Evolutionary conservation across 2,113 vertebrate species (phyloP).

Genomic region (Strix uralensis): DNA sequence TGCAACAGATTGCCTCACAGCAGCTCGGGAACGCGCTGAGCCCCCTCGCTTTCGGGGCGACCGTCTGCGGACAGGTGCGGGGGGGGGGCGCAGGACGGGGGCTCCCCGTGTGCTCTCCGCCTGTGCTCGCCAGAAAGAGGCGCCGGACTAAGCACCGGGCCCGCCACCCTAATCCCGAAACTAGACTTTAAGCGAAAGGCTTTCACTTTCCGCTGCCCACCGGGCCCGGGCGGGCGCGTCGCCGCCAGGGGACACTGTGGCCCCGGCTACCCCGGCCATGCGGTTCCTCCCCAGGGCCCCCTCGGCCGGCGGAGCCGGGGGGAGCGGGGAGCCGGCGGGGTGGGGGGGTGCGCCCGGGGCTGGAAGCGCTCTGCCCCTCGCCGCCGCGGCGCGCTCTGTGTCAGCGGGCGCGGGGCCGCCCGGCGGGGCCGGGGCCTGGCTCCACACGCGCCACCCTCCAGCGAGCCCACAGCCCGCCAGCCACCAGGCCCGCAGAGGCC

Average conservation of each 20-base stretch:
- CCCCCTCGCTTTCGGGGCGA: too few species aligned
- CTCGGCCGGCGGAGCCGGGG: neutral
- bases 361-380: neutral
- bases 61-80: accelerated
- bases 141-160: accelerated
- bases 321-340: neutral
- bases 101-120: neutral
- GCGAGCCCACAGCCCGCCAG: too few species aligned
- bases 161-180: neutral
- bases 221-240: neutral
- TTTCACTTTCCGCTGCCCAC: neutral
- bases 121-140: accelerated
- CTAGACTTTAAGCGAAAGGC: neutral
- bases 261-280: neutral
- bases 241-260: conserved; percentile 19
- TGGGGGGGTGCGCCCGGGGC: neutral
- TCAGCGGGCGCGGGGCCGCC: too few species aligned
- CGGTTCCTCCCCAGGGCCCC: neutral
- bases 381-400: neutral
- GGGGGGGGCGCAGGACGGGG: neutral
- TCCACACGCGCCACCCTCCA: neutral
- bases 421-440: too few species aligned
- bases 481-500: too few species aligned
- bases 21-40: neutral
- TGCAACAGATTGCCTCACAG: neutral